phyloP scores from a whole-genome alignment of 2,888 invertebrate genomes.

The Sylvicola cinctus region DNA sequence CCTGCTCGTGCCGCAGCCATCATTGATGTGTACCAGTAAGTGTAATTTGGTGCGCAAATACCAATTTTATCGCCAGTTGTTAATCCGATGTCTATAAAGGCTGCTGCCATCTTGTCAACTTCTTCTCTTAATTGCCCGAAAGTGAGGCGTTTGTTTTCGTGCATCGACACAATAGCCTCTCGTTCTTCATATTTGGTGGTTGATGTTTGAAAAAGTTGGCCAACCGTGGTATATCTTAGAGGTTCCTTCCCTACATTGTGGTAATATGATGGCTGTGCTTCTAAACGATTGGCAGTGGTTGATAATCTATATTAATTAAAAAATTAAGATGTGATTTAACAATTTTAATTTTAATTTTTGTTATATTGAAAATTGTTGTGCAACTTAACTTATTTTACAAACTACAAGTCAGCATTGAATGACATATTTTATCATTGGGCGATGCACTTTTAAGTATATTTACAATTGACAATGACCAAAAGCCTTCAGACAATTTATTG shows the following conservation, averaged over 20 bases:
- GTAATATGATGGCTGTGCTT: slow-evolving; percentile 21
- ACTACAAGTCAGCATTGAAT: too few species aligned
- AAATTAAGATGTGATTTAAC: too few species aligned
- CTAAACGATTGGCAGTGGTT: background rate
- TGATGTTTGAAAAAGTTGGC: slow-evolving; percentile 27
- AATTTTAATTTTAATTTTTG: too few species aligned
- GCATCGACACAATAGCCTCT: slow-evolving; percentile 9
- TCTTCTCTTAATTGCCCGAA: background rate
- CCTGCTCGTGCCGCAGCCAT: slow-evolving; percentile 57
- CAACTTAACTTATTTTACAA: too few species aligned
- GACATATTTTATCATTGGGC: too few species aligned
- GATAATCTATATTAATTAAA: too few species aligned
- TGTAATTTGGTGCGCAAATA: slow-evolving; percentile 60
- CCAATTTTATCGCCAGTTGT: slow-evolving; percentile 57
- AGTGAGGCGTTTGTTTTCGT: background rate
- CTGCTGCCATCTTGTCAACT: background rate
- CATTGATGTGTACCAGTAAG: slow-evolving; percentile 52
- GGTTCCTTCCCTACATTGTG: slow-evolving; percentile 25
- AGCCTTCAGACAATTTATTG: too few species aligned
- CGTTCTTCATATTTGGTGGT: slow-evolving; percentile 29
- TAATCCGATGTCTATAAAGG: background rate
- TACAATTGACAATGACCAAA: too few species aligned
- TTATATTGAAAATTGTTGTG: too few species aligned
- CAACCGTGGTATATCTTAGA: slow-evolving; percentile 27
- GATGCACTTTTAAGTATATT: too few species aligned